These are phyloP conservation scores for Tetragonisca angustula DNA, from an alignment of 2,888 invertebrate species.

Conservation along the genomic window DNA sequence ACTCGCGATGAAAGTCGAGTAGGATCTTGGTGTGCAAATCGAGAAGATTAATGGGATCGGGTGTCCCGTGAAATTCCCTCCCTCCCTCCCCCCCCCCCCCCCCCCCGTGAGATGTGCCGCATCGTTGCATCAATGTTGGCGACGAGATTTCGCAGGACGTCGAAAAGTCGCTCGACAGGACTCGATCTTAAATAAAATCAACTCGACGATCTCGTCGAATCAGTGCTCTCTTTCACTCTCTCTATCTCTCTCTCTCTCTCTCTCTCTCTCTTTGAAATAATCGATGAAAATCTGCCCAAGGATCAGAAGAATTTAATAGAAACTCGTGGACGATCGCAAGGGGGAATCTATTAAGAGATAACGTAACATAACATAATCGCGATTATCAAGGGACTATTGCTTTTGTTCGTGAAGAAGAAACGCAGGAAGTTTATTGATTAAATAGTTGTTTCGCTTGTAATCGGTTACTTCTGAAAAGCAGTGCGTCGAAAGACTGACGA, in stretches of 20 bases:
- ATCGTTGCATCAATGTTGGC: constrained; percentile 54
- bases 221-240: neutral
- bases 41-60: constrained; percentile 5
- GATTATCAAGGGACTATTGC: too few species aligned
- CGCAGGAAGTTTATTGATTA: too few species aligned
- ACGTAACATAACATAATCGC: too few species aligned
- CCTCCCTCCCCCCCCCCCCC: too few species aligned
- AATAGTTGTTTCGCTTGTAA: too few species aligned
- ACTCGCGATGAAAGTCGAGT: constrained; percentile 11
- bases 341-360: too few species aligned
- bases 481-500: too few species aligned
- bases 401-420: neutral
- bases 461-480: neutral
- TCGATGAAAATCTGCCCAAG: too few species aligned
- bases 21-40: neutral
- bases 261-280: too few species aligned
- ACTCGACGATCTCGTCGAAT: neutral
- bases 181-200: constrained; percentile 66
- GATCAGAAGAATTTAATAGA: neutral
- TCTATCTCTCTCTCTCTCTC: too few species aligned
- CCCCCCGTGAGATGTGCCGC: constrained; percentile 49
- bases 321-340: neutral
- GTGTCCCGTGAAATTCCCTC: neutral
- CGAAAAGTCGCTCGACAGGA: constrained; percentile 72
- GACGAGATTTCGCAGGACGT: constrained; percentile 76